phyloP scores from a whole-genome alignment of 2,888 invertebrate species.

The Epirrita christyi region DNA sequence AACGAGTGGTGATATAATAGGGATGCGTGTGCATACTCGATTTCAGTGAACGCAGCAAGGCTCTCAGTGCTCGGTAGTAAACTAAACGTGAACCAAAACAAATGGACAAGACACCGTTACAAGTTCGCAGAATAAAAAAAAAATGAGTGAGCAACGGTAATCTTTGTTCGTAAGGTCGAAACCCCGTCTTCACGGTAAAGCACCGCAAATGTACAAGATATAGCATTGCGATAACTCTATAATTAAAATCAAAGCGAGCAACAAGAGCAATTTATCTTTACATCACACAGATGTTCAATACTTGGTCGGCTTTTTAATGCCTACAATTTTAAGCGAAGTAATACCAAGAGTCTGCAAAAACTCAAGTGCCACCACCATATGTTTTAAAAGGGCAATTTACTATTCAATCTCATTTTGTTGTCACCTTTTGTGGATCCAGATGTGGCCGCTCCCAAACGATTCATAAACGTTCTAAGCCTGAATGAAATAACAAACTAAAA shows the following conservation, averaged over 20 bases:
- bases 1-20: conserved; percentile 50
- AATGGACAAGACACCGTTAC: conserved; percentile 80
- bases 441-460: conserved; percentile 69
- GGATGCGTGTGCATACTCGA: conserved; percentile 40
- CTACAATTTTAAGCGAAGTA: conserved; percentile 35
- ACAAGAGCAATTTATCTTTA: conserved; percentile 40
- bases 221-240: conserved; percentile 52
- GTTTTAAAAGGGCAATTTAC: conserved; percentile 57
- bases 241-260: conserved; percentile 62
- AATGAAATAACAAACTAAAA: conserved; percentile 40
- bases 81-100: conserved; percentile 70
- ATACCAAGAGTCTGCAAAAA: conserved; percentile 39
- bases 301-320: conserved; percentile 41
- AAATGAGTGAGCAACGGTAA: conserved; percentile 76
- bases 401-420: conserved; percentile 60
- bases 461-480: conserved; percentile 28
- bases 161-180: conserved; percentile 72
- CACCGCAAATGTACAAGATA: conserved; percentile 50
- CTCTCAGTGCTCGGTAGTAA: conserved; percentile 22
- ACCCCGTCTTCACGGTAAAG: conserved; percentile 61
- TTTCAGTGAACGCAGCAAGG: conserved; percentile 40
- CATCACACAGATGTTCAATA: conserved; percentile 31
- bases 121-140: conserved; percentile 80
- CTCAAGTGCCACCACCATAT: conserved; percentile 41
- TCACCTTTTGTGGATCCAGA: conserved; percentile 66